Evolutionary conservation across 2,888 invertebrate genomes (phyloP).

Genomic region (Drosophila pseudotalamancana): DNA sequence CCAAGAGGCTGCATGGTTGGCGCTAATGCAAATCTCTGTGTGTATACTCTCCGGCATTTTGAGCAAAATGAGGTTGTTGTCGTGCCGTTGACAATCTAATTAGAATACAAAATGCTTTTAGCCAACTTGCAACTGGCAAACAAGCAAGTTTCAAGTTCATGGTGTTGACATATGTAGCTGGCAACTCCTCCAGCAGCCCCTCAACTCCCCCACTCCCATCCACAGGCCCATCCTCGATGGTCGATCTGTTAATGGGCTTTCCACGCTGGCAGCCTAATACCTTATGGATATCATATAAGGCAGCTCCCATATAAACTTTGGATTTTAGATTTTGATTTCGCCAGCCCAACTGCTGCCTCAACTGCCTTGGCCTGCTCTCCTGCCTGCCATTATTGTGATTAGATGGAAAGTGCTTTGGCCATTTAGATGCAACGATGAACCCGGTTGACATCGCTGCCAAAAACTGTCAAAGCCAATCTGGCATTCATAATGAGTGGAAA

Average conservation of each 20-base stretch:
- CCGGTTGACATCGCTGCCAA: constrained; percentile 29
- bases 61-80: constrained; percentile 82
- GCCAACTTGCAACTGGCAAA: constrained; percentile 31
- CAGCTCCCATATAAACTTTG: constrained; percentile 29
- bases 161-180: constrained; percentile 77
- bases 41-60: constrained; percentile 60
- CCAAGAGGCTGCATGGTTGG: constrained; percentile 57
- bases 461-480: constrained; percentile 46
- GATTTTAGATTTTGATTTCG: constrained; percentile 32
- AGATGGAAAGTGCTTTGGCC: constrained; percentile 39
- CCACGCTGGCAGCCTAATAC: constrained; percentile 37
- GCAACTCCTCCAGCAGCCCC: constrained; percentile 1
- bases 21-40: constrained; percentile 77
- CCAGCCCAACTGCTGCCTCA: constrained; percentile 2
- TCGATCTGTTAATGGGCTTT: constrained; percentile 43
- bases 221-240: constrained; percentile 1
- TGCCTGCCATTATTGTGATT: constrained; percentile 50
- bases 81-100: constrained; percentile 83
- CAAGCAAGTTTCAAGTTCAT: constrained; percentile 74
- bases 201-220: not conserved
- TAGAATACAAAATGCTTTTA: constrained; percentile 82
- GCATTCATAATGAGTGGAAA: constrained; percentile 78
- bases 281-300: constrained; percentile 58
- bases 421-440: constrained; percentile 68
- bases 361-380: constrained; percentile 27